Evolutionary conservation across 2,797 vertebrate species (phyloP).

Genomic region (Phalanger gymnotis): DNA sequence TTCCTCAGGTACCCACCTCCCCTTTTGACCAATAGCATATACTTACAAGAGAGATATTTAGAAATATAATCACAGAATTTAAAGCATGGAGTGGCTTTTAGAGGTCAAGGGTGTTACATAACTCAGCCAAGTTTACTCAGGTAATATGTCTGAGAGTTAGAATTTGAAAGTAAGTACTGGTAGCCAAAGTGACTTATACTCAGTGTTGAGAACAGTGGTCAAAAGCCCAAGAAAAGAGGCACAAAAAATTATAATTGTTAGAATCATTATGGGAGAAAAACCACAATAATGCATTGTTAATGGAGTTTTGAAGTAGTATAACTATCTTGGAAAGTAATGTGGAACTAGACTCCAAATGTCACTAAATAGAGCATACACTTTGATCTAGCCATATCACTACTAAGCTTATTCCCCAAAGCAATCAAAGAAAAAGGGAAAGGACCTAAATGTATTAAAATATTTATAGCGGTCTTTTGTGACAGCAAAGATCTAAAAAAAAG

Average conservation of each 20-base stretch:
- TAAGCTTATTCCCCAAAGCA: not conserved
- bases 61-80: not conserved
- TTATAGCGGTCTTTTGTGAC: too few species aligned
- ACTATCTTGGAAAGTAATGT: too few species aligned
- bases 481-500: too few species aligned
- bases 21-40: not conserved
- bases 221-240: not conserved
- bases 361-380: not conserved
- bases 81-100: not conserved
- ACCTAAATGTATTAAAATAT: too few species aligned
- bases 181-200: not conserved
- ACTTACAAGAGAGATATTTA: not conserved
- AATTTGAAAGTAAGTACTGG: not conserved
- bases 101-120: not conserved
- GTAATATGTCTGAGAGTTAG: not conserved
- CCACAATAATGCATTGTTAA: too few species aligned
- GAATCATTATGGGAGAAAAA: not conserved
- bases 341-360: not conserved
- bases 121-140: not conserved
- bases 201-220: not conserved
- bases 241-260: not conserved
- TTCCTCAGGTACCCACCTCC: not conserved
- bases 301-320: too few species aligned
- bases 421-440: not conserved
- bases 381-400: not conserved